These are phyloP conservation scores for Lepidochrysops patricia DNA, from an alignment of 2,888 invertebrate species.

Conservation along the genomic window DNA sequence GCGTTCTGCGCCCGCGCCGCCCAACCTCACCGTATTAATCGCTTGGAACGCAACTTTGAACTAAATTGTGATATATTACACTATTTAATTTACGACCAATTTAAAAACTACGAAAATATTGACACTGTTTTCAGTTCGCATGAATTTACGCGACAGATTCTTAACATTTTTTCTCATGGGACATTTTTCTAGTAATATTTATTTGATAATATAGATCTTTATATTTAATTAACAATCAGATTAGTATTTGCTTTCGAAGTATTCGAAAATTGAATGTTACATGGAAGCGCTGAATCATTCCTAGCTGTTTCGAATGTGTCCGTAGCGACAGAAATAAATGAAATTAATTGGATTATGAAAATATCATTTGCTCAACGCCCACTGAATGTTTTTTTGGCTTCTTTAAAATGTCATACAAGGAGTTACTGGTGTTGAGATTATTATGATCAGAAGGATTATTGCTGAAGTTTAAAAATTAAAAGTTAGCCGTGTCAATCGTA, in stretches of 20 bases:
- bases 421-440: not conserved
- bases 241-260: not conserved
- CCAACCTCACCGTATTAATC: conserved; percentile 7
- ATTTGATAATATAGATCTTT: too few species aligned
- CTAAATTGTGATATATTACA: conserved; percentile 11
- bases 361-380: conserved; percentile 16
- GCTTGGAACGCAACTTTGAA: conserved; percentile 14
- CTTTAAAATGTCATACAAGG: not conserved
- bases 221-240: too few species aligned
- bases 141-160: not conserved
- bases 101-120: not conserved
- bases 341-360: conserved; percentile 18
- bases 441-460: too few species aligned
- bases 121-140: not conserved
- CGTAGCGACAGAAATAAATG: conserved; percentile 15
- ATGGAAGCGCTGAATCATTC: not conserved
- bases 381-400: not conserved
- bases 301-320: conserved; percentile 2
- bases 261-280: not conserved
- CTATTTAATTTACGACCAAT: conserved; percentile 1
- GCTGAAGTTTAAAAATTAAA: too few species aligned
- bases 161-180: too few species aligned
- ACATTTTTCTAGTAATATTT: too few species aligned
- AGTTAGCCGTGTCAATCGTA: too few species aligned
- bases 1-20: not conserved